These are phyloP conservation scores for Nerophis lumbriciformis DNA, from an alignment of 2,113 vertebrate species.

Conservation along the genomic window DNA sequence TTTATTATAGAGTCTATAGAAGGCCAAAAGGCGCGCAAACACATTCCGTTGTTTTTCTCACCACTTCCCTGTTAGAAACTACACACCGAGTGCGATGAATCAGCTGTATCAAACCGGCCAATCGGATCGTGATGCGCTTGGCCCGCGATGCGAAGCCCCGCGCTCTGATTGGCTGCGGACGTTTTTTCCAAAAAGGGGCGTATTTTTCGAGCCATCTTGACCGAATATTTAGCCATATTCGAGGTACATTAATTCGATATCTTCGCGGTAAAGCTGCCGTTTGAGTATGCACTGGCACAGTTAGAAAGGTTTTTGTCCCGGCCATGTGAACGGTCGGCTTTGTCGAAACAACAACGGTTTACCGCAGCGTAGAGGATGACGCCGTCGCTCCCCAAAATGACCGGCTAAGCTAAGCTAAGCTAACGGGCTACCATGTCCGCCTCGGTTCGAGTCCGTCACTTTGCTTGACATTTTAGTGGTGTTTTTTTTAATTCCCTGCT, in stretches of 20 bases:
- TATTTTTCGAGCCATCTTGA: slow-evolving; percentile 76
- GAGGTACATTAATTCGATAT: slow-evolving; percentile 67
- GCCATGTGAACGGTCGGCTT: slow-evolving; percentile 40
- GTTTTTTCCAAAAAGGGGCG: slow-evolving; percentile 68
- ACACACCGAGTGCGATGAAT: slow-evolving; percentile 17
- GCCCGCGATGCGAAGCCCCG: slow-evolving; percentile 38
- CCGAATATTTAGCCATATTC: slow-evolving; percentile 72
- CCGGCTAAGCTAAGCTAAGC: slow-evolving; percentile 67
- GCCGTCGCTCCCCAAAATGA: slow-evolving; percentile 65
- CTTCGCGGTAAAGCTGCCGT: slow-evolving; percentile 36
- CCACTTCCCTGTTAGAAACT: slow-evolving; percentile 21
- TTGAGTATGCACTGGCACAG: slow-evolving; percentile 11
- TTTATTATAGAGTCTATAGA: background rate
- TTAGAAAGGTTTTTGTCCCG: slow-evolving; percentile 42
- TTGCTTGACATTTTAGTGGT: slow-evolving; percentile 29
- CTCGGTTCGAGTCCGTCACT: slow-evolving; percentile 60
- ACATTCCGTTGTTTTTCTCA: slow-evolving; percentile 49
- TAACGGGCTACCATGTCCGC: slow-evolving; percentile 65
- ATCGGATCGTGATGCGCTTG: slow-evolving; percentile 57
- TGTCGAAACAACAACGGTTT: slow-evolving; percentile 37
- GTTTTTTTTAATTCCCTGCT: slow-evolving; percentile 22
- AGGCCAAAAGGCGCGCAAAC: slow-evolving; percentile 49
- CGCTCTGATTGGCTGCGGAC: slow-evolving; percentile 49
- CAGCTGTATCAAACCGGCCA: slow-evolving; percentile 32
- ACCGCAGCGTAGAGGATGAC: slow-evolving; percentile 62